Conservation (phyloP, 2,888 invertebrate species). For the Leptarthrus brevirostris region DNA sequence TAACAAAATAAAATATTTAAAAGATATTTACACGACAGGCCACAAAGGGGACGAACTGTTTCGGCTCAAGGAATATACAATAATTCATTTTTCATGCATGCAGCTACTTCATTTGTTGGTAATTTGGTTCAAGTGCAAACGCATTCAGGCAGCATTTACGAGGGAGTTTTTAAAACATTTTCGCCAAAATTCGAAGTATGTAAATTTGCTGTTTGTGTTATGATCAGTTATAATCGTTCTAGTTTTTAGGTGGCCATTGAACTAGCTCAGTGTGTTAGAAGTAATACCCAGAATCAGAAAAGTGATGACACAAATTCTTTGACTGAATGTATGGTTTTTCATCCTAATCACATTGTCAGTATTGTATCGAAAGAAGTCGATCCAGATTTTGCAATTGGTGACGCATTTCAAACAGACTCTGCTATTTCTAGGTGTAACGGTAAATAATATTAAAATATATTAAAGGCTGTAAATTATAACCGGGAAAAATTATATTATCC, state of each 20-base stretch:
- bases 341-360: slow-evolving; percentile 84
- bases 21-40: slow-evolving; percentile 56
- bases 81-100: slow-evolving; percentile 91
- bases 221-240: slow-evolving; percentile 51
- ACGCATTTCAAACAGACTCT: slow-evolving; percentile 89
- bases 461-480: too few relatives aligned
- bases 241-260: slow-evolving; percentile 80
- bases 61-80: slow-evolving; percentile 88
- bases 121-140: slow-evolving; percentile 84
- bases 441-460: slow-evolving; percentile 58
- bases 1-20: slow-evolving; percentile 35
- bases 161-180: slow-evolving; percentile 91
- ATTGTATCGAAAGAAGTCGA: slow-evolving; percentile 87
- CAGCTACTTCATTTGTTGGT: slow-evolving; percentile 86
- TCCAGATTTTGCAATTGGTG: slow-evolving; percentile 87
- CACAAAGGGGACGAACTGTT: slow-evolving; percentile 71
- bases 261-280: slow-evolving; percentile 78
- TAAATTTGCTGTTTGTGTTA: too few relatives aligned
- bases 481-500: neutral
- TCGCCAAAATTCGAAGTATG: slow-evolving; percentile 87
- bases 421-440: slow-evolving; percentile 90
- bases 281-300: slow-evolving; percentile 59
- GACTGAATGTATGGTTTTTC: slow-evolving; percentile 73
- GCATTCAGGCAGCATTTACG: slow-evolving; percentile 85
- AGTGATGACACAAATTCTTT: slow-evolving; percentile 62